Conservation (phyloP, 1,140 invertebrate species). For the Fopius arisanus region DNA sequence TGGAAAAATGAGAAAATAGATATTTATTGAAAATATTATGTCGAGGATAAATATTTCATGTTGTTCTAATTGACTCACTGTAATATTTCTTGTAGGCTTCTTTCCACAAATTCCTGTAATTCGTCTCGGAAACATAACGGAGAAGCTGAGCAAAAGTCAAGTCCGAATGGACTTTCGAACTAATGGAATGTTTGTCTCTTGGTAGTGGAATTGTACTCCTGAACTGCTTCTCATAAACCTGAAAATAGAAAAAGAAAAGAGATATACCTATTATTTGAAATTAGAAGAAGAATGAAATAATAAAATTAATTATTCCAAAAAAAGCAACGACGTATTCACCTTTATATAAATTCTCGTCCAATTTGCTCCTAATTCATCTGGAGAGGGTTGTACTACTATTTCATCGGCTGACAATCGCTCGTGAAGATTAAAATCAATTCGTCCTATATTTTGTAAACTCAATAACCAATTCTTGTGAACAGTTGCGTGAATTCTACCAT, state of each 20-base stretch:
- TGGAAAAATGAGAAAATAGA: not conserved
- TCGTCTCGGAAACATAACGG: slow-evolving; percentile 80
- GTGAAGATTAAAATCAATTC: slow-evolving; percentile 52
- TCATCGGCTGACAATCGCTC: slow-evolving; percentile 54
- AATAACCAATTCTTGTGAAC: slow-evolving; percentile 54
- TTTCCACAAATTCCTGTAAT: slow-evolving; percentile 86
- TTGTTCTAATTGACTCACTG: slow-evolving; percentile 57
- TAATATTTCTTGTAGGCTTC: slow-evolving; percentile 82
- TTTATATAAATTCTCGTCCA: slow-evolving; percentile 58
- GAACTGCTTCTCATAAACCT: slow-evolving; percentile 72
- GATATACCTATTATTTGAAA: not conserved
- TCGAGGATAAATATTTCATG: not conserved
- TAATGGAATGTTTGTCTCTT: slow-evolving; percentile 66
- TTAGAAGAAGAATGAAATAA: too few relatives aligned
- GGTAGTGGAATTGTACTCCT: slow-evolving; percentile 77
- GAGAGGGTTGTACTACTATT: slow-evolving; percentile 55
- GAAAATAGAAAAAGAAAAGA: slow-evolving; percentile 35
- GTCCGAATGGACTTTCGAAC: slow-evolving; percentile 67
- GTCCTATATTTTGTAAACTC: slow-evolving; percentile 48
- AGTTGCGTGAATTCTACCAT: slow-evolving; percentile 54
- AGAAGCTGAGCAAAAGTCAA: slow-evolving; percentile 79
- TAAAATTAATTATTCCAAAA: too few relatives aligned
- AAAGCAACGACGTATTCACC: too few relatives aligned
- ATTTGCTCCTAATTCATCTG: slow-evolving; percentile 52
- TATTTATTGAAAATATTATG: not conserved